Base-by-base conservation (phyloP, 2,888 invertebrate genomes). In the Chirona hameri region DNA sequence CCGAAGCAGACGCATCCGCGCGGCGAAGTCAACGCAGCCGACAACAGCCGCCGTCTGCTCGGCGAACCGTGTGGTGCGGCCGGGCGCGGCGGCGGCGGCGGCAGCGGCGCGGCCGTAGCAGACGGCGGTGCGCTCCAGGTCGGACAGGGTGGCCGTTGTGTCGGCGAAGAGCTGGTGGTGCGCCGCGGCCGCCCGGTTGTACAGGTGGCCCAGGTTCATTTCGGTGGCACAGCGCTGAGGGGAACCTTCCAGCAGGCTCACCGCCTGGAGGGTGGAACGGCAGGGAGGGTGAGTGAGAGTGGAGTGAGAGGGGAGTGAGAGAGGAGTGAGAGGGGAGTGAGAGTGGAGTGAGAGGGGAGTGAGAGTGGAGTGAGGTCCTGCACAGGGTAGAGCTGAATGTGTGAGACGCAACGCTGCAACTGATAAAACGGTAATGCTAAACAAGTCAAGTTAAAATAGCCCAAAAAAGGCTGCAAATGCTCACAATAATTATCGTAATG, bases 151-250 rank as follows among this genome's bases (percentile, higher is more conserved):
- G 76, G 76, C 46, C 24, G 46, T 21, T 24, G 46, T 46, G 76
- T 76, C 76, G 24, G 39, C 39, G 18, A 39, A 24, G 21, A 76
- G 76, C 31, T 21, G 39, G 76, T 76, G 76, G 15, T 76, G 76
- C 76, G 76, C 76, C 76, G 46, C 24, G 21, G 76, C 76, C 24
- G 76, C 39, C 21, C 76, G 76, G 76, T 76, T 39, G 76, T 46
- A 76, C 76, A 76, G 76, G 76, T 76, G 76, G 46, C 76, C 76
- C 76, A 76, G 76, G 76, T 76, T 76, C 76, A 76, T 76, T 46
- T 76, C 76, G 18, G 76, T 46, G 76, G 76, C 76, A 46, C 76
- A 76, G 24, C 76, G 76, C 76, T 76, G 76, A 39, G 76, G 76
- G 39, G 76, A 39, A 24, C 76, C 76, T 3, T 76, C 76, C 76